Percentiles rank a stretch among this genome's conserved stretches.
phyloP scores from a whole-genome alignment of 2,113 vertebrate genomes.

The Chunga burmeisteri region DNA sequence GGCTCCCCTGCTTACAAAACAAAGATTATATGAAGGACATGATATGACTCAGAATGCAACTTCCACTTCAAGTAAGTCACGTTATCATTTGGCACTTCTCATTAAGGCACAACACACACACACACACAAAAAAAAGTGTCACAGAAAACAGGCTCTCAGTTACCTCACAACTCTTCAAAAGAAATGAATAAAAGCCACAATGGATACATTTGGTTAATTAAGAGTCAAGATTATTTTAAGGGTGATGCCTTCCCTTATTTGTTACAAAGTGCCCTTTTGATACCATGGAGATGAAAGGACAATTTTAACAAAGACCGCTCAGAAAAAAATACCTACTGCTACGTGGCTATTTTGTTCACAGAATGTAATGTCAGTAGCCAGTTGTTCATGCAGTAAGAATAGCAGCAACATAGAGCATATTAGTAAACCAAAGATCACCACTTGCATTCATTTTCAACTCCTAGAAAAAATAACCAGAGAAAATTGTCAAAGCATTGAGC shows the following conservation, averaged over 20 bases:
- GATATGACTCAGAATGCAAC: not conserved
- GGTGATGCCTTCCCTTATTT: not conserved
- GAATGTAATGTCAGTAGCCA: not conserved
- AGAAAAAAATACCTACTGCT: not conserved
- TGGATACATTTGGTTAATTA: slow-evolving; percentile 7
- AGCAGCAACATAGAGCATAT: not conserved
- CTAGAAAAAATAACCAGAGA: not conserved
- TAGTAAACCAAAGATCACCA: not conserved
- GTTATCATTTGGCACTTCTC: not conserved
- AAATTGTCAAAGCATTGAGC: not conserved
- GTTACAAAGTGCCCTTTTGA: not conserved
- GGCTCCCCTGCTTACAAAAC: not conserved
- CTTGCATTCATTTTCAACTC: not conserved
- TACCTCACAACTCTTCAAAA: not conserved
- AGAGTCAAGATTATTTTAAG: not conserved
- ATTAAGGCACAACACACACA: not conserved
- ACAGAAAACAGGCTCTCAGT: not conserved
- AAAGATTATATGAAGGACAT: not conserved
- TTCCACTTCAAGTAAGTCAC: not conserved
- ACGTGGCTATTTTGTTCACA: not conserved
- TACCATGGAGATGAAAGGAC: slow-evolving; percentile 22
- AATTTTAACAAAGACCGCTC: not conserved
- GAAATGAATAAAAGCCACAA: not conserved
- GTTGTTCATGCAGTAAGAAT: not conserved
- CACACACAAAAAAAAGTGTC: not conserved